Conservation (phyloP, 2,113 vertebrate species). For the Petrocephalus microphthalmus region DNA sequence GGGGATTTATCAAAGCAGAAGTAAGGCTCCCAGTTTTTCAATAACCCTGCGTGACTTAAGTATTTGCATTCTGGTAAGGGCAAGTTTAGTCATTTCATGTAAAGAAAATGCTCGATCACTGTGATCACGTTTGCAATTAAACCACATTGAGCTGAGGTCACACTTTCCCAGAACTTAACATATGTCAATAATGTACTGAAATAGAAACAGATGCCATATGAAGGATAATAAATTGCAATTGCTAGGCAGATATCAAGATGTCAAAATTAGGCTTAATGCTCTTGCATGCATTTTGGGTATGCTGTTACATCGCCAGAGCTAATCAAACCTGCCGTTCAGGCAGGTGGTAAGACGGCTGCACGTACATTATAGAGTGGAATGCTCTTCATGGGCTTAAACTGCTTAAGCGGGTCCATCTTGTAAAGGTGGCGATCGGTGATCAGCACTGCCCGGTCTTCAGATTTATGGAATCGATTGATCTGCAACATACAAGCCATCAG, state of each 20-base stretch:
- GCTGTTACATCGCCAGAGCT: not conserved
- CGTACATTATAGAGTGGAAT: constrained; percentile 92
- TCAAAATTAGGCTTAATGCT: not conserved
- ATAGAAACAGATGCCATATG: not conserved
- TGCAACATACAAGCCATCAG: constrained; percentile 49
- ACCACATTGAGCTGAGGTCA: not conserved
- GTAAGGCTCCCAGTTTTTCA: not conserved
- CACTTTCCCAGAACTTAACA: not conserved
- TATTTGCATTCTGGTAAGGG: not conserved
- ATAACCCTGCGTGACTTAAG: not conserved
- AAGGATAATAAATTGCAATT: not conserved
- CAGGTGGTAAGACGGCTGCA: not conserved
- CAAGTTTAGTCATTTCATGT: not conserved
- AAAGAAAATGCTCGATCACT: not conserved
- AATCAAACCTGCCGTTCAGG: not conserved
- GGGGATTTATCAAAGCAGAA: constrained; percentile 3
- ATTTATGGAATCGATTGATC: constrained; percentile 93
- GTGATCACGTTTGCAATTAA: not conserved
- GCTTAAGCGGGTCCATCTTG: constrained; percentile 92
- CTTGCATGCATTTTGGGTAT: not conserved
- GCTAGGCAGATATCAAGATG: not conserved
- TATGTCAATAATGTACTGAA: not conserved
- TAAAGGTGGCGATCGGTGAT: constrained; percentile 95
- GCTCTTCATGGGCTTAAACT: constrained; percentile 95
- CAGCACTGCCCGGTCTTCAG: constrained; percentile 85